Conservation (phyloP, 2,888 invertebrate genomes). For the Apodemia mormo region DNA sequence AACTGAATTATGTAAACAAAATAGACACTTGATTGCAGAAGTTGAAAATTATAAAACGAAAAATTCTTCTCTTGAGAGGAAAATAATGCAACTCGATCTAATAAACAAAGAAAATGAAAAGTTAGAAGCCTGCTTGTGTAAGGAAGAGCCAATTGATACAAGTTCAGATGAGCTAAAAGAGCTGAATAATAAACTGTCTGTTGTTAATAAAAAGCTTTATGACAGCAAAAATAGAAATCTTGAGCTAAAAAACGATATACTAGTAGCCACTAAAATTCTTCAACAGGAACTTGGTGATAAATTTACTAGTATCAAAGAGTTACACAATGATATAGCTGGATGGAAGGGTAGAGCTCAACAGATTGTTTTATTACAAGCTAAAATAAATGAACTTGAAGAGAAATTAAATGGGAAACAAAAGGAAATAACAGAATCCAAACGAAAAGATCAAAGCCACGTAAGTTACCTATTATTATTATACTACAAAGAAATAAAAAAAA, state of each 20-base stretch:
- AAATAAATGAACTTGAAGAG: slow-evolving; percentile 84
- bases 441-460: slow-evolving; percentile 61
- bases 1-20: slow-evolving; percentile 85
- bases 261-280: slow-evolving; percentile 87
- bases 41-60: slow-evolving; percentile 82
- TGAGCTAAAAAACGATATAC: slow-evolving; percentile 86
- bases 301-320: slow-evolving; percentile 83
- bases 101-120: slow-evolving; percentile 62
- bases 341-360: slow-evolving; percentile 92
- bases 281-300: slow-evolving; percentile 89
- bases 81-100: slow-evolving; percentile 68
- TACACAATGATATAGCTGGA: slow-evolving; percentile 80
- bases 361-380: slow-evolving; percentile 85
- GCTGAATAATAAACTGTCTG: slow-evolving; percentile 82
- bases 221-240: slow-evolving; percentile 86
- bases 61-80: slow-evolving; percentile 77
- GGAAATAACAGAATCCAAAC: slow-evolving; percentile 51
- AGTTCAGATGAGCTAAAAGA: slow-evolving; percentile 79
- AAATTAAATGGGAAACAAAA: slow-evolving; percentile 77
- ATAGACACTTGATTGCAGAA: slow-evolving; percentile 84
- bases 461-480: slow-evolving; percentile 10
- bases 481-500: too few relatives aligned
- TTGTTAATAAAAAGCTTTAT: slow-evolving; percentile 83
- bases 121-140: slow-evolving; percentile 60
- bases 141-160: slow-evolving; percentile 68